These are phyloP conservation scores for Brachypodius melanocephalos DNA, from an alignment of 2,113 vertebrate species.

Conservation along the genomic window DNA sequence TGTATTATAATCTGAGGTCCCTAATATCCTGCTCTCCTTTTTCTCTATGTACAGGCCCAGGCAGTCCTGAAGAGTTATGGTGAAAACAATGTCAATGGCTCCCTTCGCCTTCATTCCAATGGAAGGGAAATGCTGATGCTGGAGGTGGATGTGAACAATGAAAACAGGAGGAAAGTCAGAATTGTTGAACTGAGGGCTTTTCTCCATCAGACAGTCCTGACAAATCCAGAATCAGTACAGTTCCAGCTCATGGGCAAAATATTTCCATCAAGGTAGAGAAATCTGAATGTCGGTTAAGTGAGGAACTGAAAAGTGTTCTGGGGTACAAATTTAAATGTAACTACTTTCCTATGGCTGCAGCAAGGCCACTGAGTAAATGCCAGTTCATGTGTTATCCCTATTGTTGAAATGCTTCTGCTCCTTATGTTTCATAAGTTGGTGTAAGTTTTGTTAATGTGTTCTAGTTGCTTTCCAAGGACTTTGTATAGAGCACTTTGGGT, in stretches of 20 bases:
- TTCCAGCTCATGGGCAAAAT: slow-evolving; percentile 73
- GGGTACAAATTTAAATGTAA: neutral
- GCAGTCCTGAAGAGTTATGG: slow-evolving; percentile 32
- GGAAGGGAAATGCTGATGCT: slow-evolving; percentile 68
- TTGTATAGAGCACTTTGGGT: neutral
- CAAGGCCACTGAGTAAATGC: neutral
- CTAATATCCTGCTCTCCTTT: neutral
- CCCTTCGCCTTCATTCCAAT: slow-evolving; percentile 61
- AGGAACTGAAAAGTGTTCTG: neutral
- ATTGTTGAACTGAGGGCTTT: slow-evolving; percentile 47
- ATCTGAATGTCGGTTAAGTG: neutral
- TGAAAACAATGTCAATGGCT: slow-evolving; percentile 58
- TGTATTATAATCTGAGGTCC: neutral
- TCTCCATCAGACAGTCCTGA: slow-evolving; percentile 74
- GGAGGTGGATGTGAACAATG: slow-evolving; percentile 61
- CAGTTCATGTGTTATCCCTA: neutral
- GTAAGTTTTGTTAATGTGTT: neutral
- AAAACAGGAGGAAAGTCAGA: slow-evolving; percentile 19
- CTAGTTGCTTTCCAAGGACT: neutral
- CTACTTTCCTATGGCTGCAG: neutral
- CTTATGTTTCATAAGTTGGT: neutral
- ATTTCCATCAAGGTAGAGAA: slow-evolving; percentile 75
- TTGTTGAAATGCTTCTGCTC: neutral
- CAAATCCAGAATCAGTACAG: slow-evolving; percentile 34
- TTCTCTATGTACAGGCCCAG: slow-evolving; percentile 65